Evolutionary conservation across 1,140 invertebrate species (phyloP), one percentile per base, ranked within the genome.

Genomic region (Ptiloglossa arizonensis): DNA sequence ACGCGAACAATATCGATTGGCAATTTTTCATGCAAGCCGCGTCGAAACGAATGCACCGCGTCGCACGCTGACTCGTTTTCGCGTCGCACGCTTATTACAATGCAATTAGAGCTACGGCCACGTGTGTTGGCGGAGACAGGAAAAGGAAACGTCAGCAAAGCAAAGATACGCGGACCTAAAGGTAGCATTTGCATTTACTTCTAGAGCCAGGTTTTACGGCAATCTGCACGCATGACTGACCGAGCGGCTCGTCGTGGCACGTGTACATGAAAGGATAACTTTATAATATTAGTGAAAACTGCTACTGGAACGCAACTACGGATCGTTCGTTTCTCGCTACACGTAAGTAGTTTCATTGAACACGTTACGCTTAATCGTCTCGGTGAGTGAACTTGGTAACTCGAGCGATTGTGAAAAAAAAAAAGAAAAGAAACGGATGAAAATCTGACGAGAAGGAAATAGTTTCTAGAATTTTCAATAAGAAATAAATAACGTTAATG

Each of bases 181-280:
- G 77, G 32, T 85, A 85, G 87, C 69, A 86, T 86, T 87, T 83
- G 86, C 81, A 78, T 85, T 86, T 57, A 71, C 50, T 80, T 84
- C 79, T 81, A 80, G 63, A 84, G 72, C 80, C 76, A 57, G 35
- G 79, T 83, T 86, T 73, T 75, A 82, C 73, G 46, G 68, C 67
- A 50, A 87, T 87, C 81, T 82, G 63, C 83, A 89, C 87, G 88
- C 87, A 87, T 88, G 86, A 86, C 86, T 87, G 86, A 70, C 44
- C 72, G 63, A 81, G 82, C 74, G 56, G 71, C 72, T 63, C 52
- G 70, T 82, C 60, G 66, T 56, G 70, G 80, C 83, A 69, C 64
- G 67, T 59, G 69, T 38, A 46, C 32, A 54, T 32, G 24, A 66
- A 70, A 41, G 46, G 19, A 67, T 68, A 77, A 64, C 27, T 59